A percentile compares a stretch with the other conserved stretches of the same genome.
These are phyloP conservation scores for Sylvilagus bachmani DNA, from an alignment of 2,113 vertebrate species.

Conservation along the genomic window DNA sequence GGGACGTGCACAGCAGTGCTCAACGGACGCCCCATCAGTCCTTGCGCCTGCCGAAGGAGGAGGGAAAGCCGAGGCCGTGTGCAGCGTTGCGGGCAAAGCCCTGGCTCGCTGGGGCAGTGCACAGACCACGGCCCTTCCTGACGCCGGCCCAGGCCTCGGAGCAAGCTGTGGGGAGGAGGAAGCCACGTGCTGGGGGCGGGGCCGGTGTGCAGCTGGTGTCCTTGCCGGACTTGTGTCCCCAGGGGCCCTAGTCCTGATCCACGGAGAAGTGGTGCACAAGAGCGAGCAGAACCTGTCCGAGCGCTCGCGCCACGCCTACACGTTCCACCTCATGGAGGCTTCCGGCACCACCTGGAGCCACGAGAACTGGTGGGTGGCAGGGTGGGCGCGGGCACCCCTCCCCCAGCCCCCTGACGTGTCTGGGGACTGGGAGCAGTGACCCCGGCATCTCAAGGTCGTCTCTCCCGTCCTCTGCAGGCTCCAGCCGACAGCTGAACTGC, in stretches of 20 bases:
- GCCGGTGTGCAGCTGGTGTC: not conserved
- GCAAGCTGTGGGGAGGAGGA: not conserved
- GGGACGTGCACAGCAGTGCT: rapidly evolving
- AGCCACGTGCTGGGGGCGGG: not conserved
- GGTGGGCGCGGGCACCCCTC: not conserved
- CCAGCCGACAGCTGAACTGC: constrained; percentile 94
- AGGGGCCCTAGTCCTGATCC: constrained; percentile 95
- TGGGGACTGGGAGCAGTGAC: not conserved
- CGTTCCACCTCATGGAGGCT: constrained; percentile 97
- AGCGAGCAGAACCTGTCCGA: constrained; percentile 93
- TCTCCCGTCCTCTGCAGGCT: constrained; percentile 89
- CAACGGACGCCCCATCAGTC: not conserved
- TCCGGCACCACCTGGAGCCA: constrained; percentile 93
- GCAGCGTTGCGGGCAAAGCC: not conserved
- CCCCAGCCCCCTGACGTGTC: not conserved
- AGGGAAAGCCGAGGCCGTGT: not conserved
- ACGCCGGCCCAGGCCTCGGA: not conserved
- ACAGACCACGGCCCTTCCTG: not conserved
- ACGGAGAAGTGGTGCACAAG: constrained; percentile 96
- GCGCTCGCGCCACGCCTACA: constrained; percentile 93
- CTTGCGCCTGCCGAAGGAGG: not conserved
- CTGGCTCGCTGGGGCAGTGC: not conserved
- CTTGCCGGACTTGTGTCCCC: not conserved
- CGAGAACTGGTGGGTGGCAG: constrained; percentile 93
- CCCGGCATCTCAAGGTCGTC: not conserved